Evolutionary conservation across 2,888 invertebrate genomes (phyloP).

Genomic region (Cordylochernes scorpioides): DNA sequence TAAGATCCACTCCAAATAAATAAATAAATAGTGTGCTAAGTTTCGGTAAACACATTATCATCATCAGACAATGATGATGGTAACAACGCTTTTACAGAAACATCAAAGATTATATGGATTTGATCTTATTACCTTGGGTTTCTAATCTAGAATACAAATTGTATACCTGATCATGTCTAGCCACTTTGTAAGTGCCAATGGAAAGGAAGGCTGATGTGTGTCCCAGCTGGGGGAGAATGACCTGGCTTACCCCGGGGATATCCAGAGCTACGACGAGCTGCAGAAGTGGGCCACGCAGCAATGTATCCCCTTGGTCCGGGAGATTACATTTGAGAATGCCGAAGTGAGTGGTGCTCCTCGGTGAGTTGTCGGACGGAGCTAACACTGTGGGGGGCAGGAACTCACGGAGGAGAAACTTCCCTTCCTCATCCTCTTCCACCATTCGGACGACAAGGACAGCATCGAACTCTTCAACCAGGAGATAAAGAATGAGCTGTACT

Average conservation of each 20-base stretch:
- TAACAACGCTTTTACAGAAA: too few species aligned
- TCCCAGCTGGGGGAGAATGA: constrained; percentile 12
- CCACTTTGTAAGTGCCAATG: too few species aligned
- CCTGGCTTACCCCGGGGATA: constrained; percentile 13
- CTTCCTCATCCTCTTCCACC: constrained; percentile 84
- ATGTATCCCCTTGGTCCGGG: constrained; percentile 83
- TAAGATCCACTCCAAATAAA: too few species aligned
- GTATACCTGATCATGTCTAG: too few species aligned
- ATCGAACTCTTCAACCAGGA: constrained; percentile 59
- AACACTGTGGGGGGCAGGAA: constrained; percentile 29
- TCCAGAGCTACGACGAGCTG: constrained; percentile 38
- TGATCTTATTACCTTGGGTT: too few species aligned
- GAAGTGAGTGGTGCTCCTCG: constrained; percentile 29
- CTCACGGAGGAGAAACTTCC: constrained; percentile 92
- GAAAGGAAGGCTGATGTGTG: too few species aligned
- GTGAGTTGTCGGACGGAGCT: too few species aligned
- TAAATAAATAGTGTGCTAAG: too few species aligned
- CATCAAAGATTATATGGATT: too few species aligned
- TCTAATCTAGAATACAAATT: too few species aligned
- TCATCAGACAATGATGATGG: too few species aligned
- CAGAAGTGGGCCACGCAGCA: constrained; percentile 60
- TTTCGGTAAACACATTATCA: too few species aligned
- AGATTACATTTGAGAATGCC: constrained; percentile 98
- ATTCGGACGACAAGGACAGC: constrained; percentile 48
- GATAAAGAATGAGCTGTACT: constrained; percentile 42